Evolutionary conservation across 2,113 vertebrate species (phyloP).

Genomic region (Ictidomys tridecemlineatus): DNA sequence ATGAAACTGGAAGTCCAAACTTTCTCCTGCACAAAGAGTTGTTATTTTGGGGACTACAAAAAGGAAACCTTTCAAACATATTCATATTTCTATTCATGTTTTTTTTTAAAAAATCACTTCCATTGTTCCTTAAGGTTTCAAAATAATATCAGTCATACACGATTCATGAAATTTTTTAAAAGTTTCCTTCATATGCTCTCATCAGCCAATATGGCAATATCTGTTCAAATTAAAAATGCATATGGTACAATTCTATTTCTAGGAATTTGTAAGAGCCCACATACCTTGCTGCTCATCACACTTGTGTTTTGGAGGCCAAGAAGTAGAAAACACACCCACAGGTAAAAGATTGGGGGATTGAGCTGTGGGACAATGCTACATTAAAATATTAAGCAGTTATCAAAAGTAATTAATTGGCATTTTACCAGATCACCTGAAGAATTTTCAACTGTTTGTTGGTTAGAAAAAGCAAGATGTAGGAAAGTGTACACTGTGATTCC

Average conservation of each 20-base stretch:
- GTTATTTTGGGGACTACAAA: not conserved
- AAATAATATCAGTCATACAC: not conserved
- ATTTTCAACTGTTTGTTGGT: not conserved
- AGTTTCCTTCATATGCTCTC: not conserved
- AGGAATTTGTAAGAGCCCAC: not conserved
- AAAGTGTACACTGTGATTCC: not conserved
- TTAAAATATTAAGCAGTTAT: not conserved
- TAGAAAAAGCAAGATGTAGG: not conserved
- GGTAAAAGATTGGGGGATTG: fast-evolving
- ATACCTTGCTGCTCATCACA: fast-evolving
- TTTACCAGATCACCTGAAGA: not conserved
- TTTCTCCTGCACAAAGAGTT: not conserved
- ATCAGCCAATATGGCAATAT: not conserved
- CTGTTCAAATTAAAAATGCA: not conserved
- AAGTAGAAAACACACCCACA: not conserved
- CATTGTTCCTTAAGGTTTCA: not conserved
- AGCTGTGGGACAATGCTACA: fast-evolving
- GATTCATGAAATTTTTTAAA: not conserved
- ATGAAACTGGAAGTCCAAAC: not conserved
- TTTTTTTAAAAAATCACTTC: not conserved
- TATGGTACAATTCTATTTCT: not conserved
- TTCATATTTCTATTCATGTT: not conserved
- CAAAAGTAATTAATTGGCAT: not conserved
- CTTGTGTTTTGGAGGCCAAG: not conserved
- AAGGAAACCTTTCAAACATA: not conserved